These are phyloP conservation scores for Pterobdella sp. DNA, from an alignment of 2,888 invertebrate species.

Conservation along the genomic window DNA sequence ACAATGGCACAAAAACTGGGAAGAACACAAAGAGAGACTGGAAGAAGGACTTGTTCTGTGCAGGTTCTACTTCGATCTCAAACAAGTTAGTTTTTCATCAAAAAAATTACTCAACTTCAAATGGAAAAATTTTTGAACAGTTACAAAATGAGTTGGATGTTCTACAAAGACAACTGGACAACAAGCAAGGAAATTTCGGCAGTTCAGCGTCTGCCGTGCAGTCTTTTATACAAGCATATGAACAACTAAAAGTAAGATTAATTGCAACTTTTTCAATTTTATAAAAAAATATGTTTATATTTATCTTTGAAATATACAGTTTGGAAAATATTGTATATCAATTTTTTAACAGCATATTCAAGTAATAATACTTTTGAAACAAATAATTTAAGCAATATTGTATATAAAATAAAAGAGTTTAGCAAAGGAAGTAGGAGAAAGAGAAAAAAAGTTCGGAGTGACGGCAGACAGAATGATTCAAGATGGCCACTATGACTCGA, in stretches of 20 bases:
- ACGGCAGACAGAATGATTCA: conserved; percentile 57
- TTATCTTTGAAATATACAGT: no score
- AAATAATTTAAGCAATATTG: no score
- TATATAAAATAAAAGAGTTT: no score
- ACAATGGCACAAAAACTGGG: conserved; percentile 62
- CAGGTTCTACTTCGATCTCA: conserved; percentile 63
- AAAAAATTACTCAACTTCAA: background rate
- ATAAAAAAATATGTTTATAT: no score
- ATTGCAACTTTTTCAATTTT: no score
- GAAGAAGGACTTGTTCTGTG: conserved; percentile 61
- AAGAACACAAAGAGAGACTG: conserved; percentile 57
- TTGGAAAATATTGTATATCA: no score
- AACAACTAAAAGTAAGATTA: conserved; percentile 70
- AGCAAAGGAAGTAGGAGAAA: conserved; percentile 56
- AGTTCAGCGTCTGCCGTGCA: conserved; percentile 65
- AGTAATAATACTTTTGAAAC: no score
- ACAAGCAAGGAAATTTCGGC: conserved; percentile 63
- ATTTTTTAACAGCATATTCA: no score
- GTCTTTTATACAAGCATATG: conserved; percentile 64
- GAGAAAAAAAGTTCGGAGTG: conserved; percentile 62
- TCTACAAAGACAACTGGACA: conserved; percentile 60
- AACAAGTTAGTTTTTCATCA: conserved; percentile 44
- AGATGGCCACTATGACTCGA: conserved; percentile 50
- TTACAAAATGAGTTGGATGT: conserved; percentile 66
- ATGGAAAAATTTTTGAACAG: conserved; percentile 54